phyloP scores from a whole-genome alignment of 2,888 invertebrate genomes.

The Malacosoma neustria region DNA sequence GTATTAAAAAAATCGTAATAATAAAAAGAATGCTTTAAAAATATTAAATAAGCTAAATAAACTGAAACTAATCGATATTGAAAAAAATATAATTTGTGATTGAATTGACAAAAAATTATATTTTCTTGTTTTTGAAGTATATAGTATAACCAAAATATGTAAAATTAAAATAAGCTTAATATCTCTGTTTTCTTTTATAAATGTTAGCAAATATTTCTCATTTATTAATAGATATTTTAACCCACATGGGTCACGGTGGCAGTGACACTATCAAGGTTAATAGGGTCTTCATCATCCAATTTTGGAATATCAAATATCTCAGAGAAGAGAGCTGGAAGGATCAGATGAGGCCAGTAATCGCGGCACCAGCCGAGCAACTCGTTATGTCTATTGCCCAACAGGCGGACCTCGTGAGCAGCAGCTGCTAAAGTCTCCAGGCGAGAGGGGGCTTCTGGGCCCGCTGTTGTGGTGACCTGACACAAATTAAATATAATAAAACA shows the following conservation, averaged over 20 bases:
- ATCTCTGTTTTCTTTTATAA: neutral
- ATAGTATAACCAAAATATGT: too few species aligned
- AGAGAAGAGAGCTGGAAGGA: conserved; percentile 93
- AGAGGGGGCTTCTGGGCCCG: conserved; percentile 18
- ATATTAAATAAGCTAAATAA: too few species aligned
- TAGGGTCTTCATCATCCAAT: conserved; percentile 29
- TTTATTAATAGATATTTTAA: neutral
- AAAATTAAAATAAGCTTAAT: too few species aligned
- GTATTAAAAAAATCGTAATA: too few species aligned
- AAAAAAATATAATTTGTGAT: too few species aligned
- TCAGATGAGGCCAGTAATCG: conserved; percentile 87
- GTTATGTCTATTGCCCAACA: conserved; percentile 87
- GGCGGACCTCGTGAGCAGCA: conserved; percentile 79
- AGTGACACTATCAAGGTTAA: conserved; percentile 17
- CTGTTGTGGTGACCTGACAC: conserved; percentile 1
- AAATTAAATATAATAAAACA: too few species aligned
- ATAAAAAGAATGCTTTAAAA: too few species aligned
- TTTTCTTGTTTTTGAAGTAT: too few species aligned
- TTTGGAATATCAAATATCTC: conserved; percentile 98
- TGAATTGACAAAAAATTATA: too few species aligned
- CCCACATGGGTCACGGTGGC: conserved; percentile 3
- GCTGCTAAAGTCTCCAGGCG: conserved; percentile 38
- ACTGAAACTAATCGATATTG: too few species aligned
- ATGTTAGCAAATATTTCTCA: neutral
- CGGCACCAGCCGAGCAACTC: conserved; percentile 93